These are phyloP conservation scores for Novumbra hubbsi DNA, from an alignment of 2,797 vertebrate species.

Conservation along the genomic window DNA sequence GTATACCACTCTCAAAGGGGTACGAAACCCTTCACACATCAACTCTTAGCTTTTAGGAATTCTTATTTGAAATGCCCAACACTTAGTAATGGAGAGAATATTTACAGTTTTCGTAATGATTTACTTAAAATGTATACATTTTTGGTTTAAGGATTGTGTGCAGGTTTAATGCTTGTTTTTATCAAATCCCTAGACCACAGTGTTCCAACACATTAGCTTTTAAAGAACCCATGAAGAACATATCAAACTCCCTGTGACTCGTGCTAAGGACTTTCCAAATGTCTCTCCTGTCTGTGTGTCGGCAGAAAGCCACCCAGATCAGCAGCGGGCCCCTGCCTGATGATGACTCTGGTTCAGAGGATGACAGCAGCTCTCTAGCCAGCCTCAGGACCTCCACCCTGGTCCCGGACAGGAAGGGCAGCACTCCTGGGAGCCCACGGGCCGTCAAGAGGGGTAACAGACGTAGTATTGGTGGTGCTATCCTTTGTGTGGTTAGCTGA, in stretches of 20 bases:
- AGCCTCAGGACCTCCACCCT: constrained; percentile 82
- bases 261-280: background rate
- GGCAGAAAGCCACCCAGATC: constrained; percentile 92
- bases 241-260: background rate
- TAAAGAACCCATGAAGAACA: background rate
- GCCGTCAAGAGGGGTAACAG: constrained; percentile 88
- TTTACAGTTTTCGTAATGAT: too few relatives aligned
- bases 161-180: too few relatives aligned
- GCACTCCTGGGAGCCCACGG: constrained; percentile 86
- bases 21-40: constrained; percentile 66
- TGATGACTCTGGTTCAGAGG: constrained; percentile 92
- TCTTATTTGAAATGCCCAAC: too few relatives aligned
- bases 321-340: constrained; percentile 89
- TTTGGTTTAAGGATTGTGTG: too few relatives aligned
- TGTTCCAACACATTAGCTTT: background rate
- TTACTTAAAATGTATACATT: too few relatives aligned
- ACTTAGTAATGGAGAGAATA: too few relatives aligned
- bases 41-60: too few relatives aligned
- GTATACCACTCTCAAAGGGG: constrained; percentile 92
- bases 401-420: constrained; percentile 82
- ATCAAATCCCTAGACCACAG: too few relatives aligned
- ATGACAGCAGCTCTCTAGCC: constrained; percentile 90
- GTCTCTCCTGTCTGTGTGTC: too few relatives aligned
- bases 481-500: background rate
- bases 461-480: background rate